phyloP scores from a whole-genome alignment of 2,113 vertebrate species.

The Aegypius monachus region DNA sequence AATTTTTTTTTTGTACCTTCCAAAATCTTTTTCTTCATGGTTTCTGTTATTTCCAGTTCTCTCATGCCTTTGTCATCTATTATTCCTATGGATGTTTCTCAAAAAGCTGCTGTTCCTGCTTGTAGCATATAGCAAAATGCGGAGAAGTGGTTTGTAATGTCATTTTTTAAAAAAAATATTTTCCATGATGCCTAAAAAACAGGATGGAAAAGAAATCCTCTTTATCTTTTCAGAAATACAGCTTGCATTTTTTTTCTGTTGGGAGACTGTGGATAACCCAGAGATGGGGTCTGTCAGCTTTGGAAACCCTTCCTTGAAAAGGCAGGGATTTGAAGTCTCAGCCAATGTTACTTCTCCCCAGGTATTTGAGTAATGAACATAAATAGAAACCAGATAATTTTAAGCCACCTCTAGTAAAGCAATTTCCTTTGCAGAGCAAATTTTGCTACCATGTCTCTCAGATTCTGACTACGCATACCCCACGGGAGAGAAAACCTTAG shows the following conservation, averaged over 20 bases:
- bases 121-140: not conserved
- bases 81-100: not conserved
- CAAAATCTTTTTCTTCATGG: not conserved
- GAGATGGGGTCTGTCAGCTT: not conserved
- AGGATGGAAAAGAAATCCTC: not conserved
- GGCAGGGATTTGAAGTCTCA: not conserved
- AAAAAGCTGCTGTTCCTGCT: not conserved
- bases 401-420: constrained; percentile 5
- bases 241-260: not conserved
- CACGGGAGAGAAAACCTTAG: not conserved
- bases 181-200: not conserved
- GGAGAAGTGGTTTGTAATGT: not conserved
- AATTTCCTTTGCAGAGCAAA: not conserved
- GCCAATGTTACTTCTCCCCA: not conserved
- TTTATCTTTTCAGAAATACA: not conserved
- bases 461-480: not conserved
- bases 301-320: not conserved
- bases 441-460: not conserved
- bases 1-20: not conserved
- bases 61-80: not conserved
- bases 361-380: not conserved
- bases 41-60: not conserved
- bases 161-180: not conserved
- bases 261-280: not conserved
- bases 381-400: constrained; percentile 20